Evolutionary conservation across 1,140 invertebrate species (phyloP).

Genomic region (Tyrophagus putrescentiae): DNA sequence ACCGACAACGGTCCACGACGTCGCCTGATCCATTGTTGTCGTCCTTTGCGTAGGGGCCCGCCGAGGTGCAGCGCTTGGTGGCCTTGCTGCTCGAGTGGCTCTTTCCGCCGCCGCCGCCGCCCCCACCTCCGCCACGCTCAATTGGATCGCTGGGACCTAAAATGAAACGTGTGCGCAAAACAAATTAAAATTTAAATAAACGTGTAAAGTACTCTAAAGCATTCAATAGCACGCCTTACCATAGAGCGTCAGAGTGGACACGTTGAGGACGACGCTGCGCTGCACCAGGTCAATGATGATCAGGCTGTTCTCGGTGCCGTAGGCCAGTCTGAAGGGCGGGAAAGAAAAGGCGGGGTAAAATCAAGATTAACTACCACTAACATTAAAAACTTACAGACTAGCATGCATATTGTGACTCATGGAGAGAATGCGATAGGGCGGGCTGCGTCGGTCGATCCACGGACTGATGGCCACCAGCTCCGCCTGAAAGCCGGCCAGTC

Average conservation of each 20-base stretch:
- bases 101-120: slow-evolving; percentile 67
- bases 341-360: slow-evolving; percentile 15
- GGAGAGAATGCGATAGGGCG: slow-evolving; percentile 65
- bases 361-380: background rate
- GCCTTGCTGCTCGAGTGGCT: slow-evolving; percentile 42
- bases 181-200: background rate
- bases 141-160: slow-evolving; percentile 54
- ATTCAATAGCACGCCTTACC: slow-evolving; percentile 37
- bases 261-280: slow-evolving; percentile 68
- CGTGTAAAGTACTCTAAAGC: background rate
- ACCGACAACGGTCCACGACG: slow-evolving; percentile 52
- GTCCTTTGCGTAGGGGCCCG: slow-evolving; percentile 26
- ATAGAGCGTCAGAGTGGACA: slow-evolving; percentile 59
- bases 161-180: background rate
- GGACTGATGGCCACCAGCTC: slow-evolving; percentile 81
- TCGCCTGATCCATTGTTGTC: slow-evolving; percentile 32
- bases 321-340: slow-evolving; percentile 52
- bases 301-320: slow-evolving; percentile 84
- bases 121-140: too few species aligned
- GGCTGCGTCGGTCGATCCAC: slow-evolving; percentile 52
- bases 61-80: slow-evolving; percentile 44
- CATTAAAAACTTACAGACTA: slow-evolving; percentile 63
- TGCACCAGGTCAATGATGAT: slow-evolving; percentile 87
- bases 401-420: slow-evolving; percentile 87
- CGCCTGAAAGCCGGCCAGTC: slow-evolving; percentile 80